phyloP scores from a whole-genome alignment of 2,888 invertebrate genomes.

The Prosopocoilus inquinatus region DNA sequence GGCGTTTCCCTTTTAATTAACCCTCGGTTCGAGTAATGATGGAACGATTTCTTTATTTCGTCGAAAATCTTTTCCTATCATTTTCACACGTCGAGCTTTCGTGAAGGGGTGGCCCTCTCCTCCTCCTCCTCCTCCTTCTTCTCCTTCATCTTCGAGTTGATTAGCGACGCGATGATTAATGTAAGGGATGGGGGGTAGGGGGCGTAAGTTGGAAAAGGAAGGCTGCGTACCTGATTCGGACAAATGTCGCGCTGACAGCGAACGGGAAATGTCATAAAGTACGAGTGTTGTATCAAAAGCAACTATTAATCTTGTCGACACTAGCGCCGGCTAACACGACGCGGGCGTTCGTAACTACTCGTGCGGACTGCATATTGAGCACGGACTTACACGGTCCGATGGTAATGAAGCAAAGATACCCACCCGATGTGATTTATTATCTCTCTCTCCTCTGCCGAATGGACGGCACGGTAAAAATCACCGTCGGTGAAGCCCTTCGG shows the following conservation, averaged over 20 bases:
- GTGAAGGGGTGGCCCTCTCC: too few species aligned
- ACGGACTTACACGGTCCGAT: conserved; percentile 11
- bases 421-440: background rate
- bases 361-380: conserved; percentile 29
- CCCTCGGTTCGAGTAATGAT: too few species aligned
- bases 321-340: conserved; percentile 10
- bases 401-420: conserved; percentile 9
- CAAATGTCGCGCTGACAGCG: conserved; percentile 15
- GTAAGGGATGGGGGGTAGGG: background rate
- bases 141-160: background rate
- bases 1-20: too few species aligned
- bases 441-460: background rate
- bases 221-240: conserved; percentile 9
- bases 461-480: background rate
- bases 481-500: too few species aligned
- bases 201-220: too few species aligned
- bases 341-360: conserved; percentile 18
- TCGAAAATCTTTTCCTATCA: too few species aligned
- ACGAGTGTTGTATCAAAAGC: conserved; percentile 14
- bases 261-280: conserved; percentile 17
- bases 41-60: too few species aligned
- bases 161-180: conserved; percentile 6
- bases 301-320: conserved; percentile 23
- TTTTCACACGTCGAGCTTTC: too few species aligned
- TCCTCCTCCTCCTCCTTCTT: too few species aligned